Percentiles rank a stretch among this genome's conserved stretches.
Conservation (phyloP, 2,113 vertebrate species). For the Eurypyga helias region DNA sequence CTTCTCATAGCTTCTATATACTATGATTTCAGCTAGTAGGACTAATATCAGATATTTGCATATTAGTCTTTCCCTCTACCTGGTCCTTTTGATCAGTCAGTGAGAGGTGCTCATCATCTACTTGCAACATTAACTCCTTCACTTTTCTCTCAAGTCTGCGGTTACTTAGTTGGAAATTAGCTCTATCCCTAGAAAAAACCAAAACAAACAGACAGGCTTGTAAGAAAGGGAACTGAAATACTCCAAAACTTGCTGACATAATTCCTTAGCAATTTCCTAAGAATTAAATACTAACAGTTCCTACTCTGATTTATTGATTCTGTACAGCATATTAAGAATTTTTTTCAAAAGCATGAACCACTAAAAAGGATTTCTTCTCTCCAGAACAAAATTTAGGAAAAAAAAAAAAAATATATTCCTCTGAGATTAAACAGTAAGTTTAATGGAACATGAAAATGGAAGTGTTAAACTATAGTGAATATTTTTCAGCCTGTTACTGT, state of each 20-base stretch:
- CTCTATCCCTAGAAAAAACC: constrained; percentile 82
- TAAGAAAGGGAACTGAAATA: background rate
- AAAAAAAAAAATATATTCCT: background rate
- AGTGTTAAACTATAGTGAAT: background rate
- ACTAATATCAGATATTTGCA: background rate
- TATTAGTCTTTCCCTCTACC: constrained; percentile 65
- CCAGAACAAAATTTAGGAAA: background rate
- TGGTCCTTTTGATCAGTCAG: constrained; percentile 97
- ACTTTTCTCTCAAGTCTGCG: constrained; percentile 94
- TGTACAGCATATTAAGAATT: background rate
- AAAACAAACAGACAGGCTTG: background rate
- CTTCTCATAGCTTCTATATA: background rate
- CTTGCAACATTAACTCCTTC: constrained; percentile 94
- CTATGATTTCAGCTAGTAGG: background rate
- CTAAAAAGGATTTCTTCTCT: background rate
- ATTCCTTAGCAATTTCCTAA: background rate
- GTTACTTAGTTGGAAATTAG: constrained; percentile 90
- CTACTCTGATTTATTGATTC: background rate
- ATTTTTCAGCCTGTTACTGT: background rate
- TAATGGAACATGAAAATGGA: background rate
- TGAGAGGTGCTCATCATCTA: constrained; percentile 91
- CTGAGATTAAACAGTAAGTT: background rate
- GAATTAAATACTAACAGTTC: background rate
- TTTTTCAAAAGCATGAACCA: background rate
- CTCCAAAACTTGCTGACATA: background rate